Percentiles rank a stretch among this genome's conserved stretches.
Evolutionary conservation across 2,113 vertebrate genomes (phyloP).

Genomic region (Sorex araneus): DNA sequence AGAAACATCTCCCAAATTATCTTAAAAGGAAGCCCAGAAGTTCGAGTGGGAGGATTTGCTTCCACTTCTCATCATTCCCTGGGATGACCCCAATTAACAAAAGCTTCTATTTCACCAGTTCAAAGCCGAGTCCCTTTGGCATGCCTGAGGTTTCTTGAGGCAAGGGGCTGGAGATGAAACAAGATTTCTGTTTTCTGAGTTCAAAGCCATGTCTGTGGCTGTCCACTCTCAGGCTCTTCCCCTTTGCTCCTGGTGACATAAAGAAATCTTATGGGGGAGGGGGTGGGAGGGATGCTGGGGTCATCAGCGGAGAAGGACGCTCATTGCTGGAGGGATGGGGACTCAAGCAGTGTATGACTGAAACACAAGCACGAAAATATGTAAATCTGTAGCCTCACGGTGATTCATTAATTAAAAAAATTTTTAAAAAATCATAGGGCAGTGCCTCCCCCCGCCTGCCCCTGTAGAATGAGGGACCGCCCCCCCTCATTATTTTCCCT

Average conservation of each 20-base stretch:
- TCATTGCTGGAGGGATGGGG: no score
- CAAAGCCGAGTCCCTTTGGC: slow-evolving; percentile 62
- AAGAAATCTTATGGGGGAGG: slow-evolving; percentile 17
- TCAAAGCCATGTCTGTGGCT: slow-evolving; percentile 60
- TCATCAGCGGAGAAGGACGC: no score
- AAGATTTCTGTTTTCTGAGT: slow-evolving; percentile 56
- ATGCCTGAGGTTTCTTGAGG: slow-evolving; percentile 60
- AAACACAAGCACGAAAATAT: no score
- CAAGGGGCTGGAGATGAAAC: slow-evolving; percentile 55
- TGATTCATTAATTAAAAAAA: no score
- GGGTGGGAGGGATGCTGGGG: no score
- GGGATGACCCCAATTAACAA: not conserved
- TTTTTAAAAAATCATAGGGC: not conserved
- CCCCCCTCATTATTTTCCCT: not conserved
- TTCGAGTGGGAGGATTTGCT: not conserved
- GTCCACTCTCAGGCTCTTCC: slow-evolving; percentile 5
- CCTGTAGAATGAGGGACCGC: not conserved
- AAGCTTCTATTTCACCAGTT: not conserved
- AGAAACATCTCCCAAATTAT: fast-evolving
- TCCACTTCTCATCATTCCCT: not conserved
- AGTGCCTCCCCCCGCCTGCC: not conserved
- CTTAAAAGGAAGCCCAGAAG: not conserved
- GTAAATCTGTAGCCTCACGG: no score
- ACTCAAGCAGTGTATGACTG: no score
- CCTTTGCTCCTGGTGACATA: slow-evolving; percentile 11